Percentiles rank a stretch among this genome's conserved stretches.
Evolutionary conservation across 1,140 invertebrate genomes (phyloP).

Genomic region (Drosophila orosa): DNA sequence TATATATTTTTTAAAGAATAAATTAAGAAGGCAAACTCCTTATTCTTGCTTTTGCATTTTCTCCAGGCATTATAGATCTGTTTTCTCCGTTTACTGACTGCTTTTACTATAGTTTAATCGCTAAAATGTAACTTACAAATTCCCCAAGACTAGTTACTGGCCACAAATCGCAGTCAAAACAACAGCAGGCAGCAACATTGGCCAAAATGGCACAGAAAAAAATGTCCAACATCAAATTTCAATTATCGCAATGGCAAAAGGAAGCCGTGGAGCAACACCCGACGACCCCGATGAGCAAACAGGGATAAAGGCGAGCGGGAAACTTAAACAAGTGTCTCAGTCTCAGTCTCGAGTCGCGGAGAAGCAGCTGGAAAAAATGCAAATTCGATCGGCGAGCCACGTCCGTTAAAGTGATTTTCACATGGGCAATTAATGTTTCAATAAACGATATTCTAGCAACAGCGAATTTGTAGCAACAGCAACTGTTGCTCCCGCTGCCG

Average conservation of each 20-base stretch:
- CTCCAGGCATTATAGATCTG: neutral
- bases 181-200: conserved; percentile 23
- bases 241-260: conserved; percentile 70
- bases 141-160: conserved; percentile 8
- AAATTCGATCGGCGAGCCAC: conserved; percentile 41
- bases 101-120: neutral
- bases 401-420: conserved; percentile 64
- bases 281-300: conserved; percentile 46
- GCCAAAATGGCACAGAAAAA: conserved; percentile 25
- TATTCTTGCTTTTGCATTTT: neutral
- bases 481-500: conserved; percentile 52
- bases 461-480: conserved; percentile 73
- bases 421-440: conserved; percentile 82
- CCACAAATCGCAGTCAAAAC: conserved; percentile 12
- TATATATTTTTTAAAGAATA: neutral
- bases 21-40: neutral
- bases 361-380: conserved; percentile 42
- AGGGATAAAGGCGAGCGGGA: conserved; percentile 11
- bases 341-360: neutral
- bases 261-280: conserved; percentile 54
- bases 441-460: conserved; percentile 75
- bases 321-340: conserved; percentile 63
- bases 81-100: neutral
- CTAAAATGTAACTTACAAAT: neutral
- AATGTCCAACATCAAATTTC: conserved; percentile 63